Conservation (phyloP, 2,797 vertebrate genomes). For the Pseudomugil gertrudae region DNA sequence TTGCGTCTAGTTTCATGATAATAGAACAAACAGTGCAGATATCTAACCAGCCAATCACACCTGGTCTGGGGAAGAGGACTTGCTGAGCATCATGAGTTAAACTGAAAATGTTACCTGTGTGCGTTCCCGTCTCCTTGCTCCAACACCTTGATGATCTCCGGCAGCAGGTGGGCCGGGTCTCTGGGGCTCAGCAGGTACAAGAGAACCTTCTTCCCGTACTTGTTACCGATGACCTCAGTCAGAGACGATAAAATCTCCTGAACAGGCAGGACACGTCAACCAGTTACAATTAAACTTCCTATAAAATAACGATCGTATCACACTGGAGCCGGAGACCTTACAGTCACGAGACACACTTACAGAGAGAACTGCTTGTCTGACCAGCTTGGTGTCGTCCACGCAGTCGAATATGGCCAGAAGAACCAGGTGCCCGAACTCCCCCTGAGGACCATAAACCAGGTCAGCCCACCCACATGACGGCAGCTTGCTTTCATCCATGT, state of each 20-base stretch:
- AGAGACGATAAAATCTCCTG: slow-evolving; percentile 90
- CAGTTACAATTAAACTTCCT: too few relatives aligned
- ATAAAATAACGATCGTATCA: too few relatives aligned
- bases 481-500: too few relatives aligned
- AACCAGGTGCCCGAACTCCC: slow-evolving; percentile 92
- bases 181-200: slow-evolving; percentile 91
- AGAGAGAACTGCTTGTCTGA: slow-evolving; percentile 92
- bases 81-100: too few relatives aligned
- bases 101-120: slow-evolving; percentile 82
- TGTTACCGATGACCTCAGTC: slow-evolving; percentile 86
- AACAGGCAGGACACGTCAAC: too few relatives aligned
- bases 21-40: too few relatives aligned
- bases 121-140: slow-evolving; percentile 89
- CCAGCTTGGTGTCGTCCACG: slow-evolving; percentile 96
- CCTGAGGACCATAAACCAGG: slow-evolving; percentile 74
- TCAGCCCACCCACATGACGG: too few relatives aligned
- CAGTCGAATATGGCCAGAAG: slow-evolving; percentile 94
- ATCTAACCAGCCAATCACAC: too few relatives aligned
- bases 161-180: slow-evolving; percentile 89
- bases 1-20: too few relatives aligned
- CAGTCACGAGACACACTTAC: slow-evolving; percentile 75
- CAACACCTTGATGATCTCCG: slow-evolving; percentile 90
- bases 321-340: too few relatives aligned
- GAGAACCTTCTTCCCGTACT: slow-evolving; percentile 92
- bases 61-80: too few relatives aligned